phyloP scores from a whole-genome alignment of 2,113 vertebrate species.

The Gorsachius goisagi region DNA sequence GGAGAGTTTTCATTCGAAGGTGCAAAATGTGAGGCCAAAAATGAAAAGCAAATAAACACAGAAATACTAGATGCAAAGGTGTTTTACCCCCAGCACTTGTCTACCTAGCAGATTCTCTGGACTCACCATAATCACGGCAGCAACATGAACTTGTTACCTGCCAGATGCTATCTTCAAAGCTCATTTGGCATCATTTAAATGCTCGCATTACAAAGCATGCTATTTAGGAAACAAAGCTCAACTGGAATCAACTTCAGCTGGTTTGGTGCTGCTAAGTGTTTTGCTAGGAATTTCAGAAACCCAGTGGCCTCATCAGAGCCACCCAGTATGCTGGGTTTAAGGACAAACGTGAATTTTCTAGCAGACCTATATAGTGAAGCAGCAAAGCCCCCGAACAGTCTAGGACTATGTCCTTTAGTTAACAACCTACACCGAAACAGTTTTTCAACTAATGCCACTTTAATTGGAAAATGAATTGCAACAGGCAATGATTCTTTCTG shows the following conservation, averaged over 20 bases:
- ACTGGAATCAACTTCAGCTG: background rate
- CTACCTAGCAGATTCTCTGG: background rate
- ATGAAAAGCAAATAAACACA: rapidly evolving
- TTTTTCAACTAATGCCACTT: background rate
- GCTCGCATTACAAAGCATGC: background rate
- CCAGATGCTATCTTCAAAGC: background rate
- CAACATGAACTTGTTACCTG: background rate
- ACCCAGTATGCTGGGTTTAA: background rate
- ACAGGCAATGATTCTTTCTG: background rate
- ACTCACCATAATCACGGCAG: background rate
- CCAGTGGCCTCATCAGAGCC: background rate
- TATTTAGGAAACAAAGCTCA: background rate
- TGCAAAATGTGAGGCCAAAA: background rate
- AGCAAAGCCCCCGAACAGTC: background rate
- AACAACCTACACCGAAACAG: background rate
- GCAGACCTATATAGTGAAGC: rapidly evolving
- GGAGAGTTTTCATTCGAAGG: background rate
- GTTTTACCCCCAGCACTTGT: background rate
- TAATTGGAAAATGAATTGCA: background rate
- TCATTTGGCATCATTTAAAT: background rate
- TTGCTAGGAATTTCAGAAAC: background rate
- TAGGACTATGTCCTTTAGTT: background rate
- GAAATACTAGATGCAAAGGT: background rate
- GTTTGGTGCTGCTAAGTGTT: background rate
- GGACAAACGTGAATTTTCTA: background rate